A percentile compares a stretch with the other conserved stretches of the same genome.
Conservation (phyloP, 2,888 invertebrate genomes). For the Limnephilus lunatus region DNA sequence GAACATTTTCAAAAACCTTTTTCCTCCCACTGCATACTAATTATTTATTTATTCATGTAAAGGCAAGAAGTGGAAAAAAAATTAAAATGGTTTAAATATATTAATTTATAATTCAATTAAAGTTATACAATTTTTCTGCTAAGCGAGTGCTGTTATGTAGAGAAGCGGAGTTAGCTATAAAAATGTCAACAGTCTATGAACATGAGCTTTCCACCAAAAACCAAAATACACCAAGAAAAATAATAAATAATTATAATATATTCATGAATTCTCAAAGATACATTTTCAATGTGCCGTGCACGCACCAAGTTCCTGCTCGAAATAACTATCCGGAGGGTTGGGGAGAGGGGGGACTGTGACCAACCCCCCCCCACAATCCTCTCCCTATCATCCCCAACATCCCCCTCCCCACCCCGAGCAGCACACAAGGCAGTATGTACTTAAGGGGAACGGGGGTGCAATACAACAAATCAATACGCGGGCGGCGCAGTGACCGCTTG, state of each 20-base stretch:
- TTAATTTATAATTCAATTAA: no score
- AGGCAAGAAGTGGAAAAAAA: no score
- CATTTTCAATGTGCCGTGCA: constrained; percentile 20
- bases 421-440: constrained; percentile 24
- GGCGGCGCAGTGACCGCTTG: constrained; percentile 79
- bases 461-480: constrained; percentile 80
- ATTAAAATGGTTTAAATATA: no score
- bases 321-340: constrained; percentile 25
- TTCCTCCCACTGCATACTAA: no score
- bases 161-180: no score
- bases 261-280: not conserved
- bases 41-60: no score
- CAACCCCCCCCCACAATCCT: not conserved
- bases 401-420: not conserved
- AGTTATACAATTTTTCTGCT: no score
- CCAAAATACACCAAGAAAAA: not conserved
- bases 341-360: constrained; percentile 5
- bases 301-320: constrained; percentile 22
- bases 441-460: constrained; percentile 73
- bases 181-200: not conserved
- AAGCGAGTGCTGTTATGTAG: no score
- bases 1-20: no score
- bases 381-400: not conserved
- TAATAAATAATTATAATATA: not conserved
- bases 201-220: not conserved